Base-by-base conservation (phyloP, 2,888 invertebrate genomes). In the Patella depressa region DNA sequence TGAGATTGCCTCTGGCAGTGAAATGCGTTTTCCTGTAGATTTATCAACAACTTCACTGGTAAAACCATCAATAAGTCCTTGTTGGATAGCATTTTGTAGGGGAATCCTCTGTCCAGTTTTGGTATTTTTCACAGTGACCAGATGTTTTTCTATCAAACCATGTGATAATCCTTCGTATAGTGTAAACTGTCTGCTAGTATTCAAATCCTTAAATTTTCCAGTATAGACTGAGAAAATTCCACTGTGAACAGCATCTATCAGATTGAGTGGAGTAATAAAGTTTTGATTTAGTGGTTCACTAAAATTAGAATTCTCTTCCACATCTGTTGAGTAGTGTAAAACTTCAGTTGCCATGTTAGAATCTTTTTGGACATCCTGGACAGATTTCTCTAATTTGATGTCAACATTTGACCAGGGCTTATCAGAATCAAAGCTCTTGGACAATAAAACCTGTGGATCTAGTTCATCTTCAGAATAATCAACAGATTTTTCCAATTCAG, bases 101-200 rank as follows among this genome's bases (percentile, higher is more conserved):
- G 88, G 84, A 5, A 90, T 55, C 76, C 82, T 87, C 59, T 87
- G 84, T 69, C 87, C 87, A 76, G 86, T 83, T 57, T 85, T 83
- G 70, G 88, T 85, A 77, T 91, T 88, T 73, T 85, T 80, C 2
- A 91, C 85, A 11, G 89, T 86, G 15, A 89, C 88, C 71, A 89
- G 80, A 17, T 87, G 84, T 7, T 89, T 88, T 80, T 88, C 87
- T 72, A 91, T 84, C 4, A 88, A 73, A 65, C 86, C 84, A 73
- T 80, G 81, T 53, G 83, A 82, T 11, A 97, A 95, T n/a, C 97
- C 97, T 75, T 95, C 95, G 91, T 96, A 95, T 85, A 96, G 94
- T 1, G 96, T 95, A 83, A 96, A 93, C 88, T 95, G 94, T 89
- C 96, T 94, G 3, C 96, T 96, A 1, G 96, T 95, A 85, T 94